These are phyloP conservation scores for Leptodactylus fallax DNA, from an alignment of 2,797 vertebrate genomes.

Conservation along the genomic window DNA sequence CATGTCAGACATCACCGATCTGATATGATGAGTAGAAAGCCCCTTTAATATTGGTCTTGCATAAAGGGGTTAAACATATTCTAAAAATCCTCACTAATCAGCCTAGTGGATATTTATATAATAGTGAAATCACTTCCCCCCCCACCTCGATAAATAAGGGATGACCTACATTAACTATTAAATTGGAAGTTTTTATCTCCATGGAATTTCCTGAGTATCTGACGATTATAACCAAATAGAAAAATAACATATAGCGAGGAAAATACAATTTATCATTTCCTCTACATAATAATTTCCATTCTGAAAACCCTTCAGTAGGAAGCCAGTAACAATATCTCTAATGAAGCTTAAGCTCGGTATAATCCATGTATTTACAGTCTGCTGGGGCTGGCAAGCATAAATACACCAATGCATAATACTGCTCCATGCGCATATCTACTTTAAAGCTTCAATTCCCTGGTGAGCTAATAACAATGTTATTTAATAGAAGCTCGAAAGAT, in stretches of 20 bases:
- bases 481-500: conserved; percentile 24
- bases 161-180: not conserved
- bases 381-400: conserved; percentile 28
- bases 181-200: not conserved
- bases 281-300: conserved; percentile 27
- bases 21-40: too few relatives aligned
- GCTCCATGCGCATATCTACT: conserved; percentile 31
- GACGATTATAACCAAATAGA: not conserved
- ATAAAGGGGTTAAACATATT: not conserved
- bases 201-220: not conserved
- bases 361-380: conserved; percentile 55
- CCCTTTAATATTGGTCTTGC: too few relatives aligned
- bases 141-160: not conserved
- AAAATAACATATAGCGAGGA: not conserved
- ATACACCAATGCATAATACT: conserved; percentile 48
- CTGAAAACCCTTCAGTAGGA: not conserved
- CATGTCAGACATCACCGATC: too few relatives aligned
- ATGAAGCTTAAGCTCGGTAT: conserved; percentile 55
- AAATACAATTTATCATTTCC: conserved; percentile 10
- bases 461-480: conserved; percentile 46
- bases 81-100: not conserved
- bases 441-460: conserved; percentile 41
- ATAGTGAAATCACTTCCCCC: not conserved
- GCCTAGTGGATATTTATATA: not conserved
- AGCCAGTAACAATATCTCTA: conserved; percentile 51